phyloP scores from a whole-genome alignment of 2,113 vertebrate genomes.

The Corythoichthys intestinalis region DNA sequence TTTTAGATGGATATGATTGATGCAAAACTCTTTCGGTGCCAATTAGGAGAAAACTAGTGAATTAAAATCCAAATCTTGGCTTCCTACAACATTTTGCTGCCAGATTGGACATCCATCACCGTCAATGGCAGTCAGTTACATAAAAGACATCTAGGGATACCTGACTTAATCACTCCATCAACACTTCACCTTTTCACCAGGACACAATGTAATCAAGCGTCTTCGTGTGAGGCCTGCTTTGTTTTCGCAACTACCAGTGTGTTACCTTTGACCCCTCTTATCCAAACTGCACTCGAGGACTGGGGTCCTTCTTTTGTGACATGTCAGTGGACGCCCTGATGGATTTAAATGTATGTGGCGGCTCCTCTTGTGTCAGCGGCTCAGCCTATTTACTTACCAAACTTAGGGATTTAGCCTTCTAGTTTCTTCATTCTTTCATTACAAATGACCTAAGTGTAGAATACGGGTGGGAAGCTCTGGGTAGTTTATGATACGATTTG shows the following conservation, averaged over 20 bases:
- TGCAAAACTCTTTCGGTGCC: too few species aligned
- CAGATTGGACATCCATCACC: too few species aligned
- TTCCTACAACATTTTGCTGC: too few species aligned
- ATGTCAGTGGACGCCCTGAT: slow-evolving; percentile 17
- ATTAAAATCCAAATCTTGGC: too few species aligned
- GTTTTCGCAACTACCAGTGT: slow-evolving; percentile 16
- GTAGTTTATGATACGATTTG: too few species aligned
- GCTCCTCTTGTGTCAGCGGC: slow-evolving; percentile 1
- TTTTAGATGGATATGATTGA: too few species aligned
- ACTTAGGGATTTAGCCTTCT: background rate
- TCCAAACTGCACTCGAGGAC: slow-evolving; percentile 9
- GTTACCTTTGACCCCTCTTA: slow-evolving; percentile 29
- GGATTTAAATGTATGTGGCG: slow-evolving; percentile 18
- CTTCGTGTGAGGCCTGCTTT: slow-evolving; percentile 25
- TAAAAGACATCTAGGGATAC: too few species aligned
- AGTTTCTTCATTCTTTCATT: slow-evolving; percentile 25
- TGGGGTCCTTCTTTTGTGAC: slow-evolving; percentile 12
- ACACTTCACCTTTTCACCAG: background rate
- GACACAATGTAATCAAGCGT: slow-evolving; percentile 20
- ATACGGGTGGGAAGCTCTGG: background rate
- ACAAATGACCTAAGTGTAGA: slow-evolving; percentile 34
- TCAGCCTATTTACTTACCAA: slow-evolving; percentile 19
- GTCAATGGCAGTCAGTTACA: too few species aligned
- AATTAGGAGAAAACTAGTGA: too few species aligned
- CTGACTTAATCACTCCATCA: slow-evolving; percentile 15